Percentiles rank a stretch among this genome's conserved stretches.
Evolutionary conservation across 2,113 vertebrate species (phyloP).

Genomic region (Lasiurus borealis): DNA sequence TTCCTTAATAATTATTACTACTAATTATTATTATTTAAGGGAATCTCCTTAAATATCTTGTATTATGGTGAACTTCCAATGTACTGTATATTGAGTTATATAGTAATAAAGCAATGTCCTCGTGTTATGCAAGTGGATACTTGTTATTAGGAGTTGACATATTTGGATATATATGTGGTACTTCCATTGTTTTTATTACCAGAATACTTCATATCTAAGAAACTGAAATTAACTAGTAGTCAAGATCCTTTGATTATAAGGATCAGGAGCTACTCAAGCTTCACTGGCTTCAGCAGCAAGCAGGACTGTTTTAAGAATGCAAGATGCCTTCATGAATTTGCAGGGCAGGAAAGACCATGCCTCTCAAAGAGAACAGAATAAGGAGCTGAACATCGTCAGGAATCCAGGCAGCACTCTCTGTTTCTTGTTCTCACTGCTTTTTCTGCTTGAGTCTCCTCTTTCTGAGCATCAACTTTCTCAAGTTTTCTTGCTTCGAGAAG

Average conservation of each 20-base stretch:
- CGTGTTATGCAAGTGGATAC: neutral
- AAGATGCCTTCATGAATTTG: neutral
- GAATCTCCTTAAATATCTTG: neutral
- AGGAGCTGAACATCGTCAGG: too few species aligned
- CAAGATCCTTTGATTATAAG: neutral
- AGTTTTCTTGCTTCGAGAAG: neutral
- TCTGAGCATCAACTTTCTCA: neutral
- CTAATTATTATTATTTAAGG: neutral
- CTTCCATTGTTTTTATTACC: slow-evolving; percentile 37
- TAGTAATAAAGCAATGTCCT: neutral
- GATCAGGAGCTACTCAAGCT: neutral
- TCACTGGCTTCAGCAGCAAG: neutral
- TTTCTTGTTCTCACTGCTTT: neutral
- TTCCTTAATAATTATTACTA: neutral
- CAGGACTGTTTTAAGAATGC: neutral
- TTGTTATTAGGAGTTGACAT: neutral
- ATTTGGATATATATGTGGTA: neutral
- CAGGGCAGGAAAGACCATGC: neutral
- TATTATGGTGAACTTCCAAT: neutral
- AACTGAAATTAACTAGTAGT: neutral
- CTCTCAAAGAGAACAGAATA: neutral
- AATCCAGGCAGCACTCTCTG: neutral
- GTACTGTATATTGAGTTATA: neutral
- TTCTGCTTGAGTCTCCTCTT: neutral
- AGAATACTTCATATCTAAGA: slow-evolving; percentile 36